These are phyloP conservation scores for Corythucha ciliata DNA, from an alignment of 2,888 invertebrate species.

Conservation along the genomic window DNA sequence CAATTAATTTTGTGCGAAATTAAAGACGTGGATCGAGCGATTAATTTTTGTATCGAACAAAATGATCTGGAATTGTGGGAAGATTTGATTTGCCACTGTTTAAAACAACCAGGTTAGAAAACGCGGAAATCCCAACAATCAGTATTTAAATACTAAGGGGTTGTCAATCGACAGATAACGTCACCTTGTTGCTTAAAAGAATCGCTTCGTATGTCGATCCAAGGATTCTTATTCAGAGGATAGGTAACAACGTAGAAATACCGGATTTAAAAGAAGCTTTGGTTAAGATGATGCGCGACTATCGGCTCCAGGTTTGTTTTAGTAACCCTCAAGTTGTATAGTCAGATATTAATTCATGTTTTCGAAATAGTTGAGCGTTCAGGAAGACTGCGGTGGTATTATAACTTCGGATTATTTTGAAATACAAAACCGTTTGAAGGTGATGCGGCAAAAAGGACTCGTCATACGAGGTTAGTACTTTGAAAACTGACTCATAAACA, in stretches of 20 bases:
- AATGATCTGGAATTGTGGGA: constrained; percentile 89
- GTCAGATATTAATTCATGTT: not conserved
- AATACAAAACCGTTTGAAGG: constrained; percentile 69
- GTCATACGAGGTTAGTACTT: constrained; percentile 48
- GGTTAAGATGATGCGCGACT: constrained; percentile 92
- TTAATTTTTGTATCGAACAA: constrained; percentile 93
- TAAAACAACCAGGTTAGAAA: constrained; percentile 65
- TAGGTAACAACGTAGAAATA: constrained; percentile 74
- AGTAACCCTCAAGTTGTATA: not conserved
- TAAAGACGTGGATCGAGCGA: constrained; percentile 84
- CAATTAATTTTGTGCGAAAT: constrained; percentile 76
- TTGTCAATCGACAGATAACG: constrained; percentile 56
- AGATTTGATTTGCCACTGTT: constrained; percentile 76
- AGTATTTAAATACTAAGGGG: no score
- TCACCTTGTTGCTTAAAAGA: constrained; percentile 59
- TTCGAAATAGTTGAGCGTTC: constrained; percentile 63
- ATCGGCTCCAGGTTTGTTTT: constrained; percentile 67
- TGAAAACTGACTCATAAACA: no score
- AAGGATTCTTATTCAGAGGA: constrained; percentile 71
- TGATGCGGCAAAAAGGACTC: constrained; percentile 68
- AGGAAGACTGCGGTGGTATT: constrained; percentile 83
- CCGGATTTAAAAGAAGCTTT: constrained; percentile 82
- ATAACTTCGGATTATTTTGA: constrained; percentile 84
- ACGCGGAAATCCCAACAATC: not conserved
- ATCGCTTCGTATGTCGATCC: constrained; percentile 85